These are phyloP conservation scores for Hirtodrosophila cameraria DNA, from an alignment of 2,888 invertebrate genomes.

Conservation along the genomic window DNA sequence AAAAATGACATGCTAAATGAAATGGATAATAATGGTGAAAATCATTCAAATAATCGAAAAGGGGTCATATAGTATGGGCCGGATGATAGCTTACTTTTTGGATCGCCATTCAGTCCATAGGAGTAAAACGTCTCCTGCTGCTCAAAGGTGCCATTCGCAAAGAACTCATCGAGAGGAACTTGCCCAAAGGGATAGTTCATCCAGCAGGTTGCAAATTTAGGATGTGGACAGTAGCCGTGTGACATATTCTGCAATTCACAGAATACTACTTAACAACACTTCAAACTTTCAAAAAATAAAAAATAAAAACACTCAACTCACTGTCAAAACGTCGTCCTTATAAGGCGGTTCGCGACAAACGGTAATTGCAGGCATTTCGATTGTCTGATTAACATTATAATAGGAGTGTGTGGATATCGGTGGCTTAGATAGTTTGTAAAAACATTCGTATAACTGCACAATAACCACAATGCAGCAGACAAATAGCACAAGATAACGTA, in stretches of 20 bases:
- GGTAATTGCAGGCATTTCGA: conserved; percentile 89
- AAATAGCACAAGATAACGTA: conserved; percentile 86
- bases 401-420: conserved; percentile 89
- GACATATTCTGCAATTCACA: conserved; percentile 49
- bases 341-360: conserved; percentile 89
- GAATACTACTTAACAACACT: not conserved
- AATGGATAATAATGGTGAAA: too few species aligned
- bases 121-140: conserved; percentile 85
- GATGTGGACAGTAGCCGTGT: conserved; percentile 82
- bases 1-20: too few species aligned
- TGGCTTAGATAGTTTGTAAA: conserved; percentile 86
- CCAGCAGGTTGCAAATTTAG: conserved; percentile 86
- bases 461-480: conserved; percentile 86
- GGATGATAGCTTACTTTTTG: conserved; percentile 84
- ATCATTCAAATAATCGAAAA: too few species aligned
- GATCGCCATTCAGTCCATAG: conserved; percentile 85
- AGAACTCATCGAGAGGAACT: conserved; percentile 86
- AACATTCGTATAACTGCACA: conserved; percentile 87
- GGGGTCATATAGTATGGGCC: too few species aligned
- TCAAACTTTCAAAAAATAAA: too few species aligned
- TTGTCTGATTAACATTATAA: conserved; percentile 87
- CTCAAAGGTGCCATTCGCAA: conserved; percentile 86
- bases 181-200: conserved; percentile 86
- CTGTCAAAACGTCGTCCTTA: conserved; percentile 86
- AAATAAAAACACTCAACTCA: conserved; percentile 78